phyloP scores from a whole-genome alignment of 2,888 invertebrate species.

The Lochmaea crataegi region DNA sequence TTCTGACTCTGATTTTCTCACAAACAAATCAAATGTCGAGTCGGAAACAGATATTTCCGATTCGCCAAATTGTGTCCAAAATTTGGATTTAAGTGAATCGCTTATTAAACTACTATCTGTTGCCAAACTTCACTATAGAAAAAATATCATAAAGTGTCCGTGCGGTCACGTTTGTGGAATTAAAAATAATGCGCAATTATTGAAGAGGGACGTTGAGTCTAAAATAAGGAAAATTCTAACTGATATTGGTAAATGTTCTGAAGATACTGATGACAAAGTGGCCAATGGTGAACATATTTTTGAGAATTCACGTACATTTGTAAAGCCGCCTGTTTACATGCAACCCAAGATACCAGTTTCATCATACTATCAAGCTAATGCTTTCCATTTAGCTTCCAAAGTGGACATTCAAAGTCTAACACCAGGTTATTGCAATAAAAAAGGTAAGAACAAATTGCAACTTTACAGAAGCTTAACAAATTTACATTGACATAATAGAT shows the following conservation, averaged over 20 bases:
- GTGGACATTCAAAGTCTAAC: slow-evolving; percentile 59
- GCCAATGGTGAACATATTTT: slow-evolving; percentile 39
- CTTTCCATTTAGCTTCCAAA: slow-evolving; percentile 44
- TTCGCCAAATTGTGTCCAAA: slow-evolving; percentile 21
- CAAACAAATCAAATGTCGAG: slow-evolving; percentile 36
- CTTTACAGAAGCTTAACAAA: neutral
- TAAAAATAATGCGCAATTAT: slow-evolving; percentile 46
- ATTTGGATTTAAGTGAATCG: slow-evolving; percentile 57
- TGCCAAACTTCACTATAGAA: slow-evolving; percentile 65
- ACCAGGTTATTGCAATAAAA: slow-evolving; percentile 63
- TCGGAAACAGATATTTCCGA: slow-evolving; percentile 26
- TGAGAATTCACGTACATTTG: slow-evolving; percentile 34
- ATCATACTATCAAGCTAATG: slow-evolving; percentile 35
- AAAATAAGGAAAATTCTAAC: slow-evolving; percentile 46
- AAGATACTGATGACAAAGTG: slow-evolving; percentile 41
- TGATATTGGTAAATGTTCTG: slow-evolving; percentile 42
- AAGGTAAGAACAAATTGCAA: slow-evolving; percentile 51
- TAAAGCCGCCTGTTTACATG: slow-evolving; percentile 38
- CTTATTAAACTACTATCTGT: slow-evolving; percentile 70
- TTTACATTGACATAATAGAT: too few relatives aligned
- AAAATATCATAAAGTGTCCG: slow-evolving; percentile 65
- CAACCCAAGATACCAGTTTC: slow-evolving; percentile 41
- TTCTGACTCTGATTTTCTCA: slow-evolving; percentile 21
- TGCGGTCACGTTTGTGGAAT: slow-evolving; percentile 70
- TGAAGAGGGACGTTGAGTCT: slow-evolving; percentile 46